Evolutionary conservation across 2,113 vertebrate species (phyloP).

Genomic region (Zosterops borbonicus): DNA sequence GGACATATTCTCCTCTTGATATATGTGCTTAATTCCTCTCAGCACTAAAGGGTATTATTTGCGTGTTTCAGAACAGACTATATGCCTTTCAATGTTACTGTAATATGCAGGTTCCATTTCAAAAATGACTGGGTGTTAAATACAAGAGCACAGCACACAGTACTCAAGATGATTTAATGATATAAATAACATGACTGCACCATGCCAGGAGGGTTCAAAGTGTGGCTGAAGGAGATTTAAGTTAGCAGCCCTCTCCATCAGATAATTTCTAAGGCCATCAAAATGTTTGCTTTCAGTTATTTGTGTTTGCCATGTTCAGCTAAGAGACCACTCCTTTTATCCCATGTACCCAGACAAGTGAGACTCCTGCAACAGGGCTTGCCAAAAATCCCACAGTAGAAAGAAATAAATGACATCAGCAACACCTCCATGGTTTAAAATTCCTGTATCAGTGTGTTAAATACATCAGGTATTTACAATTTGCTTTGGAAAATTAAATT

Average conservation of each 20-base stretch:
- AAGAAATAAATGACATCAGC: neutral
- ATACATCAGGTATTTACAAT: neutral
- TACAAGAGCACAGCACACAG: neutral
- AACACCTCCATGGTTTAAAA: neutral
- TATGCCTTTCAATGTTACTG: neutral
- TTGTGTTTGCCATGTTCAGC: neutral
- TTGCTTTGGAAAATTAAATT: neutral
- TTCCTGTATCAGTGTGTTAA: fast-evolving
- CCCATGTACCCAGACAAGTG: neutral
- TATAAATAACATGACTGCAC: neutral
- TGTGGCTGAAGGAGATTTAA: neutral
- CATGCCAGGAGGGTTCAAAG: neutral
- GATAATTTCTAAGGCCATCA: neutral
- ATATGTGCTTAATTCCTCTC: constrained; percentile 3
- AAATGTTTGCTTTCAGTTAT: neutral
- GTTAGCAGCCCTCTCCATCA: neutral
- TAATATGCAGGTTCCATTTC: neutral
- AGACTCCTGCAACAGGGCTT: neutral
- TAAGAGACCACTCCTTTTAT: neutral
- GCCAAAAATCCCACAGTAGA: neutral
- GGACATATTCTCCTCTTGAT: neutral
- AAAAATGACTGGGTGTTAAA: neutral
- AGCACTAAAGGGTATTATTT: constrained; percentile 19
- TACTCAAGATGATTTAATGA: neutral
- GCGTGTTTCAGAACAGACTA: neutral